phyloP scores from a whole-genome alignment of 2,113 vertebrate species.

The Chinchilla lanigera region DNA sequence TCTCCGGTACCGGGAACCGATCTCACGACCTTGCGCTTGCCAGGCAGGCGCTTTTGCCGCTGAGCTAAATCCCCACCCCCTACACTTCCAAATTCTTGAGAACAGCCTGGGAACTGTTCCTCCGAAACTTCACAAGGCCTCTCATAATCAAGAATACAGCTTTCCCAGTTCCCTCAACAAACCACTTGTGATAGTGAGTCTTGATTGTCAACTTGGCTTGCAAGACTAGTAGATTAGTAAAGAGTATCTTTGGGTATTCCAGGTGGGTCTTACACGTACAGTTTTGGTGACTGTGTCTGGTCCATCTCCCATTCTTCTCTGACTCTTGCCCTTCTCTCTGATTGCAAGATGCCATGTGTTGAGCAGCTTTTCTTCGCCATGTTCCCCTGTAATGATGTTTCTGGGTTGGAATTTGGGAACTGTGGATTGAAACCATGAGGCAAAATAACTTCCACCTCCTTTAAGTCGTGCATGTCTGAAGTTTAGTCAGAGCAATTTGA shows the following conservation, averaged over 20 bases:
- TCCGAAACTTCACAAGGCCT: not conserved
- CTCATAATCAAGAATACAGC: not conserved
- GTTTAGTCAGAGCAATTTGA: not conserved
- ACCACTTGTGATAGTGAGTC: not conserved
- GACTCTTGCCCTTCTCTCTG: not conserved
- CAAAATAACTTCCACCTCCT: not conserved
- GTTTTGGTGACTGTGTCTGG: not conserved
- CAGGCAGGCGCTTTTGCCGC: too few relatives aligned
- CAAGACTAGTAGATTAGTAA: not conserved
- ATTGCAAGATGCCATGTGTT: not conserved
- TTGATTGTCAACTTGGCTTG: not conserved
- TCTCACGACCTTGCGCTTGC: too few relatives aligned
- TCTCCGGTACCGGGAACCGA: too few relatives aligned
- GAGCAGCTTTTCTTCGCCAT: not conserved
- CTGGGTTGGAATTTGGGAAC: not conserved
- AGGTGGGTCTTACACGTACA: not conserved
- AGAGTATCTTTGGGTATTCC: not conserved
- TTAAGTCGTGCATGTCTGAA: not conserved
- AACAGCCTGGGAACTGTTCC: not conserved
- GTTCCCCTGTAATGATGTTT: not conserved
- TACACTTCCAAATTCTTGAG: not conserved
- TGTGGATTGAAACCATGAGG: not conserved
- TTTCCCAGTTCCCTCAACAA: not conserved
- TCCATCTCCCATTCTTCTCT: not conserved
- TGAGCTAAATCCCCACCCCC: too few relatives aligned